phyloP scores from a whole-genome alignment of 2,113 vertebrate species.

The Ciconia boyciana region DNA sequence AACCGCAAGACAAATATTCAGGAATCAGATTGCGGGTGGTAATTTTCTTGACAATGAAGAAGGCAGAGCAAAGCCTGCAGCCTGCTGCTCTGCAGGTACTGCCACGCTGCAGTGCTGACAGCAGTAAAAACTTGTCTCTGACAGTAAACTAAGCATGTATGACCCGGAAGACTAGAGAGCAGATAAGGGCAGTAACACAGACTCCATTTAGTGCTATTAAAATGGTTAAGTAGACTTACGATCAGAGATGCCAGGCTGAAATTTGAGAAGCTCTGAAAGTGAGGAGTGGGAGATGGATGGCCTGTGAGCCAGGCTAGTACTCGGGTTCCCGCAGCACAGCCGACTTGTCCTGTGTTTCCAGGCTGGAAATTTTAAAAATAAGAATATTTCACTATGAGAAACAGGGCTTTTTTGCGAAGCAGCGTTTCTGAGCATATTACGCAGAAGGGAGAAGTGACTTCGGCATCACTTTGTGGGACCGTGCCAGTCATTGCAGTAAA shows the following conservation, averaged over 20 bases:
- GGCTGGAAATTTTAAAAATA: neutral
- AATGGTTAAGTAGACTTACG: constrained; percentile 53
- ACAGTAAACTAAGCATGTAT: constrained; percentile 66
- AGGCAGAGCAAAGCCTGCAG: constrained; percentile 46
- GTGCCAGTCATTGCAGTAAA: neutral
- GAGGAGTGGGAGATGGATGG: constrained; percentile 47
- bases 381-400: neutral
- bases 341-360: accelerated
- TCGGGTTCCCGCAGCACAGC: neutral
- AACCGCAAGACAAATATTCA: constrained; percentile 34
- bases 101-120: constrained; percentile 63
- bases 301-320: neutral
- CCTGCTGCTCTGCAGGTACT: constrained; percentile 65
- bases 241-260: constrained; percentile 48
- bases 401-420: neutral
- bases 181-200: constrained; percentile 58
- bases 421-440: neutral
- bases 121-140: constrained; percentile 66
- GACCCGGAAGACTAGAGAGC: constrained; percentile 62
- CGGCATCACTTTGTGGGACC: neutral
- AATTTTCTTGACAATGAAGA: constrained; percentile 45
- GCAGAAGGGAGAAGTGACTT: neutral
- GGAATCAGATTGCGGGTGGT: constrained; percentile 48
- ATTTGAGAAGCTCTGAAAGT: constrained; percentile 25
- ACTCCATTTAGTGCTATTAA: constrained; percentile 65